Evolutionary conservation across 2,797 vertebrate species (phyloP), one percentile per base, ranked within the genome.

Genomic region (Coranthus polyacanthus): DNA sequence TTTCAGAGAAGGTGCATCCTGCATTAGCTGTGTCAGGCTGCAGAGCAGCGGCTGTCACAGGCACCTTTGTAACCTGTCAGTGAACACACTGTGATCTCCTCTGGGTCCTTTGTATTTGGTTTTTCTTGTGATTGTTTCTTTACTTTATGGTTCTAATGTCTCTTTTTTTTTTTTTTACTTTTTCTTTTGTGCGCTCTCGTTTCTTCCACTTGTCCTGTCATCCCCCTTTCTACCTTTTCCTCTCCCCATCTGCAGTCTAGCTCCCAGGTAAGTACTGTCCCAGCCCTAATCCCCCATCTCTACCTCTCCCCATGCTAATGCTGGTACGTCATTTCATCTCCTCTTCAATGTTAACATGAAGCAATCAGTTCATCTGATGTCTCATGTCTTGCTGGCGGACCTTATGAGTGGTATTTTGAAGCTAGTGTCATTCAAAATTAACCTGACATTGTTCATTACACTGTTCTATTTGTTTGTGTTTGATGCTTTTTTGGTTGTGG

Each of bases 171-270:
- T 78, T 60, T 75, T 82, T 71, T 71, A 37, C 26, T 75, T 71
- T 74, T 86, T 79, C 43, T 29, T 87, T 51, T 78, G 72, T 85
- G 63, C 77, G 58, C 60, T 85, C 59, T 78, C 55, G 63, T 86
- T 44, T 65, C 70, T 74, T 68, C 79, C 67, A 78, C 75, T 68
- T 82, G 64, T 88, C 63, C 64, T 58, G 46, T 82, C 75, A 72
- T 67, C 59, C 68, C 77, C 68, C 68, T 78, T 84, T 76, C 80
- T 69, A 75, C 73, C 75, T 93, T 92, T 92, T 91, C 91, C 87
- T 94, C 90, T 74, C 92, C 92, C 88, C 89, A 64, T 93, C 94
- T 94, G 85, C 95, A 98, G 97, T 94, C 95, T 98, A 92, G 94
- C 95, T 92, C 94, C 96, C 85, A 97, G 96, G 96, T 98, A 94